phyloP scores from a whole-genome alignment of 2,888 invertebrate species.

The Agriopis marginaria region DNA sequence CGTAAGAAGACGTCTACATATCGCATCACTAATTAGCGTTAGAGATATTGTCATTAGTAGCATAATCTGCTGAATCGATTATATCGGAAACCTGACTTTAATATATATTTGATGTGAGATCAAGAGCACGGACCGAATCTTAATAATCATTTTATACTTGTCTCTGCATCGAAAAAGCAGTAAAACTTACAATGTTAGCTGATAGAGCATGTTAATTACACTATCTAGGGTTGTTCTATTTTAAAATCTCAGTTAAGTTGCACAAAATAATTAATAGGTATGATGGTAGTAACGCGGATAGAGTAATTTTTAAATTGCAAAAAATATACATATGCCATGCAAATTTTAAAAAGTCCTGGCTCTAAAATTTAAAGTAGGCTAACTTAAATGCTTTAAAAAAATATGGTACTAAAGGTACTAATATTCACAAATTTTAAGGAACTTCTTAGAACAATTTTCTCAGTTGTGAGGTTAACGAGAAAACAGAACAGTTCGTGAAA shows the following conservation, averaged over 20 bases:
- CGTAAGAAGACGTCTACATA: slow-evolving; percentile 45
- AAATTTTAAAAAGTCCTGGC: too few species aligned
- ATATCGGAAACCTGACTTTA: slow-evolving; percentile 37
- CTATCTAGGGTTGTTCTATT: background rate
- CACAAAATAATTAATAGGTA: background rate
- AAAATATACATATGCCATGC: too few species aligned
- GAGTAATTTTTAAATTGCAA: too few species aligned
- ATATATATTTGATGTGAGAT: slow-evolving; percentile 30
- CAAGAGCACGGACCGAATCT: slow-evolving; percentile 33
- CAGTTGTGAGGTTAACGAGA: slow-evolving; percentile 56
- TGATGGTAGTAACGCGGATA: too few species aligned
- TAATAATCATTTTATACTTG: slow-evolving; percentile 25
- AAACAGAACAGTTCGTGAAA: slow-evolving; percentile 65
- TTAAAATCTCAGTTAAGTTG: background rate
- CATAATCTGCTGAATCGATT: slow-evolving; percentile 40
- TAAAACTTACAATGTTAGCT: slow-evolving; percentile 25
- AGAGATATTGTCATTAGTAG: slow-evolving; percentile 46
- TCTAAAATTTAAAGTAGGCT: too few species aligned
- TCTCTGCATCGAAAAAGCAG: slow-evolving; percentile 15
- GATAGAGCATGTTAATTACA: slow-evolving; percentile 9
- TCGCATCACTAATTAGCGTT: slow-evolving; percentile 48
- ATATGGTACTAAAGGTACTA: too few species aligned
- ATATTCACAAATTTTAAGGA: too few species aligned
- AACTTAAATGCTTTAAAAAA: background rate
- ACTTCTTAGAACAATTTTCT: slow-evolving; percentile 5